phyloP scores from a whole-genome alignment of 35 echinoderm and acorn worm genomes.

The Ophiothrix spiculata region DNA sequence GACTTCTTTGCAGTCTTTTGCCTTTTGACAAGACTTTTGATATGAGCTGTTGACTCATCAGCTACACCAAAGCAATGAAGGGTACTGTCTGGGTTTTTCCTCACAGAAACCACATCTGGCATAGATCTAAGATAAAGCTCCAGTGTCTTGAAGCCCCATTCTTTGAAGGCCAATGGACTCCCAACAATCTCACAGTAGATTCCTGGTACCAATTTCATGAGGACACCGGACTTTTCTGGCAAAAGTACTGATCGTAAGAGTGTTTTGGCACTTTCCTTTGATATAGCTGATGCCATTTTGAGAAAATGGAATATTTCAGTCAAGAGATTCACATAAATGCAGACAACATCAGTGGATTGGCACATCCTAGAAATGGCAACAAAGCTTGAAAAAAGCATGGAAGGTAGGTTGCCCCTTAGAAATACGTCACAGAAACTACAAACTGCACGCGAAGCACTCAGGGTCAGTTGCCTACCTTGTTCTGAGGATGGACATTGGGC shows the following conservation, averaged over 20 bases:
- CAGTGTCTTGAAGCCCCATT: too few species aligned
- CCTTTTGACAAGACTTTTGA: background rate
- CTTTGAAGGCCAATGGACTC: too few species aligned
- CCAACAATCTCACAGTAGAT: too few species aligned
- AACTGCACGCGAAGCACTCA: background rate
- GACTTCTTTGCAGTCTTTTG: background rate
- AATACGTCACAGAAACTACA: background rate
- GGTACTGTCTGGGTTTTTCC: background rate
- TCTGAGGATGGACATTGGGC: background rate
- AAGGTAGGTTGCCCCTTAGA: background rate
- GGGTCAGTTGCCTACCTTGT: background rate
- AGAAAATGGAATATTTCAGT: too few species aligned
- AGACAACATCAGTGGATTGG: background rate
- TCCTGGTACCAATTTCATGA: too few species aligned
- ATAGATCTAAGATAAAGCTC: too few species aligned
- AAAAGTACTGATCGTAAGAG: too few species aligned
- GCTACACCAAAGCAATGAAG: background rate
- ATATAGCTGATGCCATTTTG: too few species aligned
- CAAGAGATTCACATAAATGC: too few species aligned
- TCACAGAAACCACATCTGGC: too few species aligned
- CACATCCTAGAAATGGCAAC: background rate
- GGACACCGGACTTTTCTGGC: too few species aligned
- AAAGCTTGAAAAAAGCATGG: background rate
- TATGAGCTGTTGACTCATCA: background rate
- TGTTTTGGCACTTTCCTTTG: too few species aligned